A percentile compares a stretch with the other conserved stretches of the same genome.
phyloP scores from a whole-genome alignment of 1,140 invertebrate genomes.

The Arion vulgaris region DNA sequence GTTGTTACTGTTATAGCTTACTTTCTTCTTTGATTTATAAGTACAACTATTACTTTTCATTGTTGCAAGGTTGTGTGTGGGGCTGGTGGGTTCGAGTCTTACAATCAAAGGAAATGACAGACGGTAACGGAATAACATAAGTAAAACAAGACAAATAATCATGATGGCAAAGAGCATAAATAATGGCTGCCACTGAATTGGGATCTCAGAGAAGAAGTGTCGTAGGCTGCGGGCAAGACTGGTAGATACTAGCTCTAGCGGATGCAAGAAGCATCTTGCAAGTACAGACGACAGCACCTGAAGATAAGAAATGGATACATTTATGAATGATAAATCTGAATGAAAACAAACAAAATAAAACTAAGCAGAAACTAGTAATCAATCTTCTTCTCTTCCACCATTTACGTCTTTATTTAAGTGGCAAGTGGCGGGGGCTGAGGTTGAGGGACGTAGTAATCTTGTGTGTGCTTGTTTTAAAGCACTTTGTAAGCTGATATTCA shows the following conservation, averaged over 20 bases:
- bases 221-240: slow-evolving; percentile 54
- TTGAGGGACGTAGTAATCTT: no score
- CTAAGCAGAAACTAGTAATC: no score
- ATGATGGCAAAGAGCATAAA: slow-evolving; percentile 50
- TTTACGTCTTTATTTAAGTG: no score
- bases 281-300: slow-evolving; percentile 61
- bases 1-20: neutral
- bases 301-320: slow-evolving; percentile 9
- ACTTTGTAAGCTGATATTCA: no score
- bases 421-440: no score
- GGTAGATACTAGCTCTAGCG: slow-evolving; percentile 50
- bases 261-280: slow-evolving; percentile 55
- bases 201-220: slow-evolving; percentile 62
- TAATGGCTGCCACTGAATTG: slow-evolving; percentile 63
- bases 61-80: slow-evolving; percentile 7
- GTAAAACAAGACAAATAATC: slow-evolving; percentile 42
- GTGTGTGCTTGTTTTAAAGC: no score
- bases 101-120: slow-evolving; percentile 58
- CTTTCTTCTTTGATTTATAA: neutral
- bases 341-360: no score
- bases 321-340: no score
- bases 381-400: no score
- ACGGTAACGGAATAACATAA: slow-evolving; percentile 59
- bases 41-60: neutral
- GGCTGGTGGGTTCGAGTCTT: slow-evolving; percentile 58